phyloP scores from a whole-genome alignment of 1,140 invertebrate species.

The Oncopodura yosiiana region DNA sequence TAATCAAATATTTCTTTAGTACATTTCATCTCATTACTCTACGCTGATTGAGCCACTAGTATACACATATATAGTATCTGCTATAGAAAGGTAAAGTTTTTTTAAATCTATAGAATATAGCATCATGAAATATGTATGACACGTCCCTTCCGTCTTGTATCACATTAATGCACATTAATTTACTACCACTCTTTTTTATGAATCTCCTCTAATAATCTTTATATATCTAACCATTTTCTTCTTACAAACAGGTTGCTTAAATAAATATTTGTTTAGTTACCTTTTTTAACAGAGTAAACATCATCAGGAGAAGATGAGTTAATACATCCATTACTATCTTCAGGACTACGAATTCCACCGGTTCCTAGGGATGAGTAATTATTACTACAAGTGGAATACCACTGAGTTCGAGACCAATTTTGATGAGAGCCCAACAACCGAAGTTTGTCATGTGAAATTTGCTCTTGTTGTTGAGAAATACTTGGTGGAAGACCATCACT shows the following conservation, averaged over 20 bases:
- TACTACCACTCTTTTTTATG: neutral
- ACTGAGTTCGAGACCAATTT: slow-evolving; percentile 31
- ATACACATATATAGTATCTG: too few species aligned
- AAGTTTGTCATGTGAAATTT: slow-evolving; percentile 35
- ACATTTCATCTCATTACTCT: too few species aligned
- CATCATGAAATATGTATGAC: neutral
- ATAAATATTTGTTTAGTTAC: slow-evolving; percentile 14
- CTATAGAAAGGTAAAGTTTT: neutral
- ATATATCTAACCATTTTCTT: neutral
- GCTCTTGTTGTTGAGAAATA: slow-evolving; percentile 23
- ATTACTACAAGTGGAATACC: slow-evolving; percentile 27
- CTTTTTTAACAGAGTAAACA: slow-evolving; percentile 32
- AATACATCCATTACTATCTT: slow-evolving; percentile 33
- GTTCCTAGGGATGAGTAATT: slow-evolving; percentile 15
- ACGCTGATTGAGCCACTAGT: too few species aligned
- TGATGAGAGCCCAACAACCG: slow-evolving; percentile 30
- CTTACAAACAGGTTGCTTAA: neutral
- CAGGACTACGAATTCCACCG: slow-evolving; percentile 27
- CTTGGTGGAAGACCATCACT: slow-evolving; percentile 13
- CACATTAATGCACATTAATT: neutral
- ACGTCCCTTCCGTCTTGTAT: neutral
- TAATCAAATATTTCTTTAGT: too few species aligned
- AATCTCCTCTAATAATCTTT: neutral
- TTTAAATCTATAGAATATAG: neutral
- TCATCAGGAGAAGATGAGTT: slow-evolving; percentile 31